These are phyloP conservation scores for Poeciliopsis infans DNA, from an alignment of 2,797 vertebrate species.

Conservation along the genomic window DNA sequence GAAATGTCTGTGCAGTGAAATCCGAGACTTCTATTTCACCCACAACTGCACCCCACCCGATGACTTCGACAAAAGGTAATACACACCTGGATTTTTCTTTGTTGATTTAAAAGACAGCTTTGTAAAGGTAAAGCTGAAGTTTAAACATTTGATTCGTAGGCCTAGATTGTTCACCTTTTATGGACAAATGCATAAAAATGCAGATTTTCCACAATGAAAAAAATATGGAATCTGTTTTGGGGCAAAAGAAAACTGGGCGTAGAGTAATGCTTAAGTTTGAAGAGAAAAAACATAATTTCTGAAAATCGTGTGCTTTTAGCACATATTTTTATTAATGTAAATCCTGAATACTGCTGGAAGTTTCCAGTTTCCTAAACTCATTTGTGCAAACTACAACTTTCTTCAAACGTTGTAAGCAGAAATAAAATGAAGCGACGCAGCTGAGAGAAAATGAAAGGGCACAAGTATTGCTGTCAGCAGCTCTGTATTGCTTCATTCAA, in stretches of 20 bases:
- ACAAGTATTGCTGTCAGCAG: too few species aligned
- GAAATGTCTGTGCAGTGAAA: constrained; percentile 14
- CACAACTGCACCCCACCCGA: neutral
- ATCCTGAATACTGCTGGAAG: too few species aligned
- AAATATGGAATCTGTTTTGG: neutral
- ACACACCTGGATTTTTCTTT: neutral
- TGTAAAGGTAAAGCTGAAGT: neutral
- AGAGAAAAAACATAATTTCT: neutral
- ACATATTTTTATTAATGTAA: neutral
- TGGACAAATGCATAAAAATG: neutral
- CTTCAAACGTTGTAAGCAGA: too few species aligned
- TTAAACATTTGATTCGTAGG: neutral
- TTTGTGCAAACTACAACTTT: too few species aligned
- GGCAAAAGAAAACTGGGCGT: neutral
- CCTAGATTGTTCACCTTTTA: neutral
- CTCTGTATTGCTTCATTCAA: too few species aligned
- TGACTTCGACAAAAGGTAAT: constrained; percentile 13
- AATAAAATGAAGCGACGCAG: too few species aligned
- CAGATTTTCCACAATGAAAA: neutral
- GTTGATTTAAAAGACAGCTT: neutral
- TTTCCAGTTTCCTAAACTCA: too few species aligned
- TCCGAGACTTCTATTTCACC: fast-evolving
- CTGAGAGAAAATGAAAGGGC: too few species aligned
- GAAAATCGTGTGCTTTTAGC: neutral
- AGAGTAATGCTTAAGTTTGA: neutral